Conservation (phyloP, 2,888 invertebrate species). For the Microchrysa polita region DNA sequence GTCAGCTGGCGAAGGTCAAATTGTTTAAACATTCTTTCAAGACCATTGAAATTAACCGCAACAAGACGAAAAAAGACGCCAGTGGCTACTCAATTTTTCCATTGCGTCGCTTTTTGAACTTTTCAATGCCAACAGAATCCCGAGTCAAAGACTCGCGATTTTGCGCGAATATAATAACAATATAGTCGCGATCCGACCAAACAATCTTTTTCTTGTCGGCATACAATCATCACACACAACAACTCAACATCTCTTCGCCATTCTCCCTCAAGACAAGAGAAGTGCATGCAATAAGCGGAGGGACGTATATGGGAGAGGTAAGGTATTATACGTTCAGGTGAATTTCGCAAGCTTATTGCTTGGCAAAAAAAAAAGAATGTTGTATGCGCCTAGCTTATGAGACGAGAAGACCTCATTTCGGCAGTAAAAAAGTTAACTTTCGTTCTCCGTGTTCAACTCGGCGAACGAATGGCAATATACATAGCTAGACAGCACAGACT, state of each 20-base stretch:
- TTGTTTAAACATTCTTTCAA: slow-evolving; percentile 26
- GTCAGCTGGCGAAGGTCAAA: slow-evolving; percentile 25
- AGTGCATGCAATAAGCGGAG: too few species aligned
- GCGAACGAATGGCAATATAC: neutral
- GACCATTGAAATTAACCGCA: slow-evolving; percentile 23
- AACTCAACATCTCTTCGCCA: neutral
- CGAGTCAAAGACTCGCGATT: slow-evolving; percentile 12
- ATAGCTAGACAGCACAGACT: neutral
- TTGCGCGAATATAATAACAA: neutral
- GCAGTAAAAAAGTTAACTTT: slow-evolving; percentile 25
- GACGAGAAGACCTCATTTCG: slow-evolving; percentile 21
- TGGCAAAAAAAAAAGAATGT: neutral
- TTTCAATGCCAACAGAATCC: slow-evolving; percentile 3
- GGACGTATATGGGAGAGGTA: too few species aligned
- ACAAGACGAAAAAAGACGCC: slow-evolving; percentile 10
- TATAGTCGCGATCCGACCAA: too few species aligned
- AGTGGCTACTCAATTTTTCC: slow-evolving; percentile 28
- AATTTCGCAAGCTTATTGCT: slow-evolving; percentile 20
- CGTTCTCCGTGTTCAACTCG: neutral
- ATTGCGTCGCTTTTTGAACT: neutral
- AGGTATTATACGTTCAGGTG: neutral
- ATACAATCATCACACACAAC: slow-evolving; percentile 4
- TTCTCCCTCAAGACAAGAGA: too few species aligned
- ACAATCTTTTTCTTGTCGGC: slow-evolving; percentile 4
- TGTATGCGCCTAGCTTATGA: slow-evolving; percentile 2